phyloP scores from a whole-genome alignment of 2,888 invertebrate genomes.

The Luffia ferchaultella region DNA sequence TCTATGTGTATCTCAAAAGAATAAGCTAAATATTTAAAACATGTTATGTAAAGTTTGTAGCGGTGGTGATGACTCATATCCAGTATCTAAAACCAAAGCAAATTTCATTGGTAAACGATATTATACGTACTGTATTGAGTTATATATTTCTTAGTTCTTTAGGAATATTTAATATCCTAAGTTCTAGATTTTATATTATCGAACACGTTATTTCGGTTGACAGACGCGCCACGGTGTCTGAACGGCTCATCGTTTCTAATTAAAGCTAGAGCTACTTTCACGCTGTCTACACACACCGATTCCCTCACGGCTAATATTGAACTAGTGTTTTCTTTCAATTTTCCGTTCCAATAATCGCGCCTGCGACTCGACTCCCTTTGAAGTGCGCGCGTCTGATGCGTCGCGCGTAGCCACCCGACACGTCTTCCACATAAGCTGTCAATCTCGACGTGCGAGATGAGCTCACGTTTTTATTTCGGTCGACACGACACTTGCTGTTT shows the following conservation, averaged over 20 bases:
- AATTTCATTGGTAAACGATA: no score
- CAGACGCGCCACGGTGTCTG: neutral
- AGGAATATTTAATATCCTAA: no score
- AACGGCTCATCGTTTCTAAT: constrained; percentile 4
- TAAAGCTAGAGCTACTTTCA: constrained; percentile 24
- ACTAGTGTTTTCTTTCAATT: constrained; percentile 29
- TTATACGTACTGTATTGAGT: no score
- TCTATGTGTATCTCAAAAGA: no score
- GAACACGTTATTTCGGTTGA: no score
- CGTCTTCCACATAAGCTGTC: constrained; percentile 15
- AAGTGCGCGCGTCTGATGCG: constrained; percentile 32
- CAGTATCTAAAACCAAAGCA: no score
- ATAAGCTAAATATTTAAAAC: no score
- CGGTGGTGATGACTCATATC: no score
- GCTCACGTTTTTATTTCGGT: neutral
- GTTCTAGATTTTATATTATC: no score
- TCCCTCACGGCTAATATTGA: constrained; percentile 17
- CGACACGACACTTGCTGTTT: neutral
- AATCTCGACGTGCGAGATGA: constrained; percentile 11
- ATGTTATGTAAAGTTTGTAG: no score
- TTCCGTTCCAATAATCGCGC: constrained; percentile 23
- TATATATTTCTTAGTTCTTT: no score
- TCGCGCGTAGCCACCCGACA: constrained; percentile 18
- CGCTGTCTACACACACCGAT: constrained; percentile 18
- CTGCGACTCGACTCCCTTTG: constrained; percentile 23